These are phyloP conservation scores for Metellina segmentata DNA, from an alignment of 2,888 invertebrate genomes.

Conservation along the genomic window DNA sequence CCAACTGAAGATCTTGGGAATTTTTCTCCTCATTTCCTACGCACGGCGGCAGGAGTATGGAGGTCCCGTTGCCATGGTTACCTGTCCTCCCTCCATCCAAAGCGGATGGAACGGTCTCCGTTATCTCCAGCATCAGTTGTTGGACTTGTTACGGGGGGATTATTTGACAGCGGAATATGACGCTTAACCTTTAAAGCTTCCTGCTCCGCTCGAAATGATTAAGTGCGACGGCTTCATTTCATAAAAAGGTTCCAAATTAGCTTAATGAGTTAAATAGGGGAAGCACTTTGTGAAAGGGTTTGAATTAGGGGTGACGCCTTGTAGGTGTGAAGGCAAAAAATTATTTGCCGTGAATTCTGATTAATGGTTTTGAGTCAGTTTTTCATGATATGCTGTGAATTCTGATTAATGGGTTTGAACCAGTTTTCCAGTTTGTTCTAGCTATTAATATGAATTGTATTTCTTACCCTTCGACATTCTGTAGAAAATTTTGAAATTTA, in stretches of 20 bases:
- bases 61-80: conserved; percentile 33
- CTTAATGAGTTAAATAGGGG: not conserved
- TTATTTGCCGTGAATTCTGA: no score
- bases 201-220: not conserved
- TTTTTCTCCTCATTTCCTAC: conserved; percentile 6
- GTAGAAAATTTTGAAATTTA: no score
- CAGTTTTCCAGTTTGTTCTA: not conserved
- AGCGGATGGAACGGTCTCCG: not conserved
- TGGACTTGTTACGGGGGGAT: conserved; percentile 40
- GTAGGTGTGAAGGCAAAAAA: no score
- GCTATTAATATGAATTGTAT: no score
- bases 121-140: conserved; percentile 40
- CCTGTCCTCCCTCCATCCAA: not conserved
- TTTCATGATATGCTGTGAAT: not conserved
- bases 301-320: not conserved
- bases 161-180: conserved; percentile 30
- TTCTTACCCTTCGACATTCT: no score
- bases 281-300: not conserved
- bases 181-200: conserved; percentile 35
- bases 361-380: no score
- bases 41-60: not conserved
- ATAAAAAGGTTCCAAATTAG: not conserved
- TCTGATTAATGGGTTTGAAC: not conserved
- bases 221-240: not conserved
- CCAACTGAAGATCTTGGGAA: no score